Evolutionary conservation across 2,888 invertebrate species (phyloP).

Genomic region (Drosophila birchii): DNA sequence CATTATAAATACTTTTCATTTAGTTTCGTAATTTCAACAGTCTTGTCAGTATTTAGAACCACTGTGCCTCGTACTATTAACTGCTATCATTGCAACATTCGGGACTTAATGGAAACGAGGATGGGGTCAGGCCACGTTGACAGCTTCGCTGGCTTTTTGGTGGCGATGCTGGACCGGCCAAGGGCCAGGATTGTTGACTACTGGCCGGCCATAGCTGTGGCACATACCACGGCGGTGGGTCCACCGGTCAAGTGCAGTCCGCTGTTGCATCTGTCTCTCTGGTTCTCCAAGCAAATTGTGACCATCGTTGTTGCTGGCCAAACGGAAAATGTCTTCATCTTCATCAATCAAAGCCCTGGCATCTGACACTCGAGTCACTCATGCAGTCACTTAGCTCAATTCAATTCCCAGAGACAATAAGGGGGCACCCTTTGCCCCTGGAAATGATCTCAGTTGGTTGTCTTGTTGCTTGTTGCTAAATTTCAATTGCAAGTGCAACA

Average conservation of each 20-base stretch:
- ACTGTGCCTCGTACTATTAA: slow-evolving; percentile 8
- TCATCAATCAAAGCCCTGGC: slow-evolving; percentile 75
- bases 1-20: not conserved
- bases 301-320: slow-evolving; percentile 34
- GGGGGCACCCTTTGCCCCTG: slow-evolving; percentile 5
- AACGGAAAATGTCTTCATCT: slow-evolving; percentile 80
- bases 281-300: slow-evolving; percentile 51
- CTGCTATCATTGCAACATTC: slow-evolving; percentile 9
- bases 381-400: slow-evolving; percentile 57
- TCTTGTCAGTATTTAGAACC: not conserved
- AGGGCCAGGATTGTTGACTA: not conserved
- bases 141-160: slow-evolving; percentile 26
- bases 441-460: slow-evolving; percentile 10
- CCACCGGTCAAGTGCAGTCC: slow-evolving; percentile 54
- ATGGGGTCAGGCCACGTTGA: slow-evolving; percentile 32
- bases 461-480: slow-evolving; percentile 67
- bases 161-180: not conserved
- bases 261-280: slow-evolving; percentile 21
- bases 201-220: not conserved
- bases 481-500: slow-evolving; percentile 77
- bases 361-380: slow-evolving; percentile 70
- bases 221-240: slow-evolving; percentile 37
- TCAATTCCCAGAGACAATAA: slow-evolving; percentile 51
- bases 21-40: not conserved
- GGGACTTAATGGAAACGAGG: slow-evolving; percentile 18